Evolutionary conservation across 2,888 invertebrate species (phyloP).

Genomic region (Eilema griseolum): DNA sequence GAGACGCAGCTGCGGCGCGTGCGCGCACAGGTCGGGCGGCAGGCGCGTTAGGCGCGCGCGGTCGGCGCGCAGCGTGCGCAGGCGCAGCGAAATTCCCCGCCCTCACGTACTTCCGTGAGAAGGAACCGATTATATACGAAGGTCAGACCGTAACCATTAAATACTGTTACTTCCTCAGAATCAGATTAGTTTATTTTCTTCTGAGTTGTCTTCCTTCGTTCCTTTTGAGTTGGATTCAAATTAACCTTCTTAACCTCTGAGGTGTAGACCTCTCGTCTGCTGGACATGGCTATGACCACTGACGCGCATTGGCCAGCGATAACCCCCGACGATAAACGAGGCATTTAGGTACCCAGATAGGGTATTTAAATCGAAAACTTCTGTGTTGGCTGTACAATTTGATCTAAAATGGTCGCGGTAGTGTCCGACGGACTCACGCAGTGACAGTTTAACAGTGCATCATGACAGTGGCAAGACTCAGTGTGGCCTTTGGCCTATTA

Average conservation of each 20-base stretch:
- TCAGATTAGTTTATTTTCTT: background rate
- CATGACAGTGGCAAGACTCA: constrained; percentile 67
- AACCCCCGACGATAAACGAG: no score
- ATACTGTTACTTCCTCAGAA: background rate
- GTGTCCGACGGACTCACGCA: constrained; percentile 46
- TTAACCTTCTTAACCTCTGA: no score
- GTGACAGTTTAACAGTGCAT: constrained; percentile 60
- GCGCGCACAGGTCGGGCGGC: constrained; percentile 91
- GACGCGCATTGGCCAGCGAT: no score
- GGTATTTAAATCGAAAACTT: no score
- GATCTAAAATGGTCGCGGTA: no score
- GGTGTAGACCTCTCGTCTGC: no score
- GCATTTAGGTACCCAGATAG: no score
- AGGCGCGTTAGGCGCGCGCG: constrained; percentile 92
- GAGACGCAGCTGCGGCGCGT: constrained; percentile 90
- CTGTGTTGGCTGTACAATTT: no score
- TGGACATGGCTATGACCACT: no score
- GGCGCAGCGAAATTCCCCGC: constrained; percentile 95
- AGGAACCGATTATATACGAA: constrained; percentile 98
- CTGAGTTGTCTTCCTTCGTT: no score
- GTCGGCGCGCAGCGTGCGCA: constrained; percentile 94
- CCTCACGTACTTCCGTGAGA: constrained; percentile 98
- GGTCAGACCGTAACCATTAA: constrained; percentile 82
- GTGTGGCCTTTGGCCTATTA: constrained; percentile 58
- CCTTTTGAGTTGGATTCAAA: no score